Evolutionary conservation across 2,797 vertebrate species (phyloP).

Genomic region (Falco rusticolus): DNA sequence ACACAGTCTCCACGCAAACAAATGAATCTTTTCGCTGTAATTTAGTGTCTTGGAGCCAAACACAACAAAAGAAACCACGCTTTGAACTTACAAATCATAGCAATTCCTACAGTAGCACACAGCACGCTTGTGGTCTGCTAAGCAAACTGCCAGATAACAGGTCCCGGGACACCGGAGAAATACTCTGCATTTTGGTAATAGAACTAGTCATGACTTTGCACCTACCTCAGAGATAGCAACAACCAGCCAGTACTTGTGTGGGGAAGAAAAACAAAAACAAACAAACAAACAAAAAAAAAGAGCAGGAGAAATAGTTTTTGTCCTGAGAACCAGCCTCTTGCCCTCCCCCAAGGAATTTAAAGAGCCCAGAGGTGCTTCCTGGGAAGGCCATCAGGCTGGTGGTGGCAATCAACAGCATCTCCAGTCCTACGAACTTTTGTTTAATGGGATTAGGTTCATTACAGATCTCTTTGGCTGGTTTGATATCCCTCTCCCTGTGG

Average conservation of each 20-base stretch:
- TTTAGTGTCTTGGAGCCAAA: neutral
- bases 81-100: neutral
- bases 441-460: neutral
- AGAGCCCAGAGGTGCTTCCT: neutral
- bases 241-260: fast-evolving
- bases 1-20: neutral
- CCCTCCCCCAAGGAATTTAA: neutral
- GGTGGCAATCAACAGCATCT: neutral
- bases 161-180: neutral
- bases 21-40: neutral
- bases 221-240: neutral
- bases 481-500: neutral
- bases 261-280: no score
- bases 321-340: fast-evolving
- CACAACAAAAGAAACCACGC: neutral
- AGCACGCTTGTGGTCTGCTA: neutral
- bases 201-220: neutral
- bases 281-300: no score
- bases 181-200: neutral
- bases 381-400: neutral
- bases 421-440: neutral
- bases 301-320: fast-evolving
- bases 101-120: neutral
- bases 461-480: neutral
- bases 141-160: neutral